phyloP scores from a whole-genome alignment of 2,888 invertebrate genomes.

The Iselma pallidipennis region DNA sequence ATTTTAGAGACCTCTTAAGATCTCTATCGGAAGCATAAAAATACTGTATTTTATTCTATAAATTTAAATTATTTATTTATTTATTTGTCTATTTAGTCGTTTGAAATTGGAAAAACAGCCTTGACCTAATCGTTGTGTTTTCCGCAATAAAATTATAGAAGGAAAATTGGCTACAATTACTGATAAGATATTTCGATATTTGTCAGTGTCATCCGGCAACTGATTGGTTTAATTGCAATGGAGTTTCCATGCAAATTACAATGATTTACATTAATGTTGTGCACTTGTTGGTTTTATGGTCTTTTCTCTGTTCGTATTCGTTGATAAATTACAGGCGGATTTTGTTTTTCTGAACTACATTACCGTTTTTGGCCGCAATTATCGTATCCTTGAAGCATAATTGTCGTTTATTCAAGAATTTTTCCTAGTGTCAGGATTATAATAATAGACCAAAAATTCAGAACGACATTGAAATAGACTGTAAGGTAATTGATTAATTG shows the following conservation, averaged over 20 bases:
- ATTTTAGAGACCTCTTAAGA: not conserved
- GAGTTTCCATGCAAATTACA: constrained; percentile 2
- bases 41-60: not conserved
- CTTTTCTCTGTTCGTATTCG: not conserved
- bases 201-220: not conserved
- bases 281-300: constrained; percentile 3
- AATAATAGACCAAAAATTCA: not conserved
- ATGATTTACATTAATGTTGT: constrained; percentile 3
- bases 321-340: not conserved
- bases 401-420: not conserved
- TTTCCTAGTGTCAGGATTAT: not conserved
- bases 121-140: no score
- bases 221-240: constrained; percentile 1
- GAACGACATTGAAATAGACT: not conserved
- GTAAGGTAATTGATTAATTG: not conserved
- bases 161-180: no score
- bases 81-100: no score
- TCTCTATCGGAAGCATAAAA: not conserved
- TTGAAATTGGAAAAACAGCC: no score
- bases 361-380: not conserved
- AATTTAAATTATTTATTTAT: no score
- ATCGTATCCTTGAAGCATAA: not conserved
- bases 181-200: not conserved
- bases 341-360: not conserved
- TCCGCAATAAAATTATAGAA: no score